These are phyloP conservation scores for Epizoanthus illoricatus DNA, from an alignment of 92 coral and sea anemone genomes.

Conservation along the genomic window DNA sequence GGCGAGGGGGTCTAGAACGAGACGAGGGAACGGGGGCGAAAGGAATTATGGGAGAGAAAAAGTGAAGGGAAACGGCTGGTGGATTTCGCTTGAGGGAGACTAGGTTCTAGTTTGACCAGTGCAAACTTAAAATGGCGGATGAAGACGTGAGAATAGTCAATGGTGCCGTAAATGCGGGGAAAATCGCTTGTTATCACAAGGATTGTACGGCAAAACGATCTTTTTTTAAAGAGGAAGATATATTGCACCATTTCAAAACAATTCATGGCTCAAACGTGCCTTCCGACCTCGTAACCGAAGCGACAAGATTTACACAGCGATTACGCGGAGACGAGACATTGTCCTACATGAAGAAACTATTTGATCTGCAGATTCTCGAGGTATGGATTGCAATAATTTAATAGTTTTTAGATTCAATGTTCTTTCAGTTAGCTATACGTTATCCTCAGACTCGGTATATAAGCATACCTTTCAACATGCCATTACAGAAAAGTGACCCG, in stretches of 20 bases:
- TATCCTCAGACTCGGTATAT: no score
- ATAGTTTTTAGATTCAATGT: no score
- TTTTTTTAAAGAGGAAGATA: background rate
- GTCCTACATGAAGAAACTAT: background rate
- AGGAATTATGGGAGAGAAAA: no score
- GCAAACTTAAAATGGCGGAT: no score
- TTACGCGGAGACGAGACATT: background rate
- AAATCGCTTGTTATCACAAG: background rate
- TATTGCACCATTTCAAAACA: conserved; percentile 1
- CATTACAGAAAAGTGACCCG: background rate
- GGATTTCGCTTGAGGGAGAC: no score
- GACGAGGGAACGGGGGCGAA: no score
- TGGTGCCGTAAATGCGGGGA: background rate
- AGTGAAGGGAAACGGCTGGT: no score
- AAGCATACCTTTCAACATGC: no score
- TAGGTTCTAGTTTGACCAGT: no score
- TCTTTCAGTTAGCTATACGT: no score
- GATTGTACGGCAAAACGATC: background rate
- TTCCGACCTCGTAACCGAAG: no score
- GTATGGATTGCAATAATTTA: background rate
- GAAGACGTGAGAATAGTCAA: background rate
- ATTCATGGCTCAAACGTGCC: background rate
- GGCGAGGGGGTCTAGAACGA: no score
- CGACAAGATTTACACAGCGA: background rate
- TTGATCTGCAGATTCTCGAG: background rate